A percentile compares a stretch with the other conserved stretches of the same genome.
Evolutionary conservation across 2,888 invertebrate genomes (phyloP).

Genomic region (Drosophila mimica): DNA sequence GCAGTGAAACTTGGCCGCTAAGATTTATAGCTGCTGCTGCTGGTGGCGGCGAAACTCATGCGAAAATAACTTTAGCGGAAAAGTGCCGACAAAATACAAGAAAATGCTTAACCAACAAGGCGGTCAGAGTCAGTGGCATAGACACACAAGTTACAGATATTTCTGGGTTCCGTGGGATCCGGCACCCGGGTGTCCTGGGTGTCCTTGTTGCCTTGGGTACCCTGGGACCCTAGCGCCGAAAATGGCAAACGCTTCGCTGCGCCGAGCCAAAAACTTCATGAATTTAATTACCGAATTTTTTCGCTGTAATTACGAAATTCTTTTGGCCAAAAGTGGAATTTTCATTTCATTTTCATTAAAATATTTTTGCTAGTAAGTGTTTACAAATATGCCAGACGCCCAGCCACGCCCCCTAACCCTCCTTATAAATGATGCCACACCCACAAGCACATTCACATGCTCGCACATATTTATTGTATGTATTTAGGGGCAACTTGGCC

Average conservation of each 20-base stretch:
- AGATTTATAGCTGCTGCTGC: constrained; percentile 67
- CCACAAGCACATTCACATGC: constrained; percentile 4
- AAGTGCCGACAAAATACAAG: constrained; percentile 79
- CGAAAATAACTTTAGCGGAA: constrained; percentile 80
- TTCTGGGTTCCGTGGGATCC: constrained; percentile 25
- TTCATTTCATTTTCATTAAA: constrained; percentile 79
- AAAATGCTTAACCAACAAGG: constrained; percentile 75
- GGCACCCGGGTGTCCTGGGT: constrained; percentile 7
- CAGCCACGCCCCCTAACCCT: constrained; percentile 2
- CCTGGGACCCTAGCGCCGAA: constrained; percentile 25
- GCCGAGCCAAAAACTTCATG: constrained; percentile 74
- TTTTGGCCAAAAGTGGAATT: constrained; percentile 78
- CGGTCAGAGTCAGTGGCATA: constrained; percentile 43
- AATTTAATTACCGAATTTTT: constrained; percentile 79
- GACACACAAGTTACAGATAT: constrained; percentile 47
- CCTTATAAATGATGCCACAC: background rate
- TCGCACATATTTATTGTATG: background rate
- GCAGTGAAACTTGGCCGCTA: constrained; percentile 47
- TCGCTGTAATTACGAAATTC: constrained; percentile 80
- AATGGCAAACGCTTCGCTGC: constrained; percentile 59
- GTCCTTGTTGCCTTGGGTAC: background rate
- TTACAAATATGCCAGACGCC: constrained; percentile 69
- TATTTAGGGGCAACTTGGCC: constrained; percentile 13
- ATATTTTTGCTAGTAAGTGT: constrained; percentile 74
- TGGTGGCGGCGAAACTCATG: constrained; percentile 49